phyloP scores from a whole-genome alignment of 2,888 invertebrate genomes.

The Malacosoma neustria region DNA sequence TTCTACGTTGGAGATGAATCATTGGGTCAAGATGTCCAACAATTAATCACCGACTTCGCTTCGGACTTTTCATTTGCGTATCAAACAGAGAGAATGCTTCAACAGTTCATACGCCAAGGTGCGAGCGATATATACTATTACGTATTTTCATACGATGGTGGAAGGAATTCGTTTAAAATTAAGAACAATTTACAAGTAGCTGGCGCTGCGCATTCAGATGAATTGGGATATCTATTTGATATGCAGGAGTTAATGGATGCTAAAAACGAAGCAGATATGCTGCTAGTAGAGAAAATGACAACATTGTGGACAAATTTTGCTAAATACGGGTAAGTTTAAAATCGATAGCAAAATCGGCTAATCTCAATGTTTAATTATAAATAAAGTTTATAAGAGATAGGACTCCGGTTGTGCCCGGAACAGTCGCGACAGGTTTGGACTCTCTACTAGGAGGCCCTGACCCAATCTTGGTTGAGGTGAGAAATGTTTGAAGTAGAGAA shows the following conservation, averaged over 20 bases:
- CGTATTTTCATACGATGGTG: conserved; percentile 28
- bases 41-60: conserved; percentile 17
- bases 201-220: conserved; percentile 28
- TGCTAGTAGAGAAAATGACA: conserved; percentile 7
- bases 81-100: conserved; percentile 20
- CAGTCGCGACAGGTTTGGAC: no score
- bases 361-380: no score
- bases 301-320: conserved; percentile 19
- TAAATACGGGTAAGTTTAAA: conserved; percentile 19
- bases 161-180: conserved; percentile 21
- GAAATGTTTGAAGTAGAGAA: no score
- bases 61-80: conserved; percentile 23
- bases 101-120: conserved; percentile 16
- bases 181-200: conserved; percentile 12
- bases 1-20: conserved; percentile 25
- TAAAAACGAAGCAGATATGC: conserved; percentile 5
- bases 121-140: conserved; percentile 23
- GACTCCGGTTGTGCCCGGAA: no score
- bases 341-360: no score
- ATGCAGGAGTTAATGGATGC: conserved; percentile 1
- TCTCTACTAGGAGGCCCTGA: no score
- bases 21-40: conserved; percentile 7
- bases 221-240: conserved; percentile 31
- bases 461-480: no score
- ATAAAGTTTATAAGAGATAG: no score